phyloP scores from a whole-genome alignment of 2,113 vertebrate species.

The Eurystomus gularis region DNA sequence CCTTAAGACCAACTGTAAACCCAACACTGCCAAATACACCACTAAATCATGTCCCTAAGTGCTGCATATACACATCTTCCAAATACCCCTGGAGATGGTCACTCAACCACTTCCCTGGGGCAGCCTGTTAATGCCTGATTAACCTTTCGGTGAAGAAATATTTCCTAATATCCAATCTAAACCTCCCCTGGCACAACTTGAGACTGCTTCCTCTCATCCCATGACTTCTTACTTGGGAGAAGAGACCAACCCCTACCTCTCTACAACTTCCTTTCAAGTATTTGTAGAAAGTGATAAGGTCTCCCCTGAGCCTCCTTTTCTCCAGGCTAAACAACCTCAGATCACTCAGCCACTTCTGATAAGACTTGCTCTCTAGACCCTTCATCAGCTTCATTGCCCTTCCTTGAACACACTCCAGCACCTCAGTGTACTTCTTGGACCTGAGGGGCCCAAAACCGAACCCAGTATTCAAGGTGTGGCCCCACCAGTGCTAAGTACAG shows the following conservation, averaged over 20 bases:
- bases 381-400: not conserved
- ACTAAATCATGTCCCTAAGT: not conserved
- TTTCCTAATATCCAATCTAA: not conserved
- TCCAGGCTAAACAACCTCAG: not conserved
- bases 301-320: not conserved
- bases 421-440: not conserved
- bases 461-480: not conserved
- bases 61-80: not conserved
- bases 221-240: not conserved
- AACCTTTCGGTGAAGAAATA: not conserved
- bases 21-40: not conserved
- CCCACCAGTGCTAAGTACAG: not conserved
- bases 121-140: not conserved
- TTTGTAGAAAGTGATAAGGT: not conserved
- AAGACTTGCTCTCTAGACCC: not conserved
- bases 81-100: not conserved
- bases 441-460: not conserved
- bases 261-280: not conserved
- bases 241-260: not conserved
- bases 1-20: not conserved
- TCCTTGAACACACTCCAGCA: not conserved
- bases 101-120: not conserved
- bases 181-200: not conserved
- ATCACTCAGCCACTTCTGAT: not conserved
- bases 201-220: not conserved